phyloP scores from a whole-genome alignment of 2,113 vertebrate genomes.

The Fulmarus glacialis region DNA sequence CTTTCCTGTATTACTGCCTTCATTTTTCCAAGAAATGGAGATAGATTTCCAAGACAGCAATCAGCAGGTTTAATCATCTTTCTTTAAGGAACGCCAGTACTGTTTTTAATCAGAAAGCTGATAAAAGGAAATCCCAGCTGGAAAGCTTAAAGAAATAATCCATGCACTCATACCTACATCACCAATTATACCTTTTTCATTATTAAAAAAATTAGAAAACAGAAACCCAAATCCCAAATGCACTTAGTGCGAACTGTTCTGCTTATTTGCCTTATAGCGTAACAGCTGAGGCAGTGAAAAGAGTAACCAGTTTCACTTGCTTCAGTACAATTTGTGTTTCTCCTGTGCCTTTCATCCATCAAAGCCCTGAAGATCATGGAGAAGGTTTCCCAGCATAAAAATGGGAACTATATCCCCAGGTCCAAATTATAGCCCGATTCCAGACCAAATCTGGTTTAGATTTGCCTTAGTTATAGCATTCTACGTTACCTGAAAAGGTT shows the following conservation, averaged over 20 bases:
- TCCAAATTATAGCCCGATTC: background rate
- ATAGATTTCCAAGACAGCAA: background rate
- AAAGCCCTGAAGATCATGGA: background rate
- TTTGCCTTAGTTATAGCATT: background rate
- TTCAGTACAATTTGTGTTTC: background rate
- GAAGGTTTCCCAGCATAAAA: background rate
- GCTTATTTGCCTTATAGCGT: background rate
- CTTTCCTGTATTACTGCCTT: background rate
- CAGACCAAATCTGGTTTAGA: fast-evolving
- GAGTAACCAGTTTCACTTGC: background rate
- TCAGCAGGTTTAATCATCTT: background rate
- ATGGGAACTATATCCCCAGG: background rate
- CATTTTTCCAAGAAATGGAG: background rate
- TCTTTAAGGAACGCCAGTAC: background rate
- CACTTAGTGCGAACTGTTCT: background rate
- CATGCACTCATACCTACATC: background rate
- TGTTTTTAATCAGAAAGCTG: background rate
- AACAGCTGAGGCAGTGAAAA: background rate
- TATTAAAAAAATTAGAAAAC: background rate
- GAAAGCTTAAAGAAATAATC: background rate
- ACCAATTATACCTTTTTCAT: background rate
- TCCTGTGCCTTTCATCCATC: background rate
- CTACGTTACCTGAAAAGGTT: slow-evolving; percentile 84
- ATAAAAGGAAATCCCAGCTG: background rate
- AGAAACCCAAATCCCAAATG: background rate